Evolutionary conservation across 2,888 invertebrate genomes (phyloP), one percentile per base, ranked within the genome.

Genomic region (Trissoscelio sp.): DNA sequence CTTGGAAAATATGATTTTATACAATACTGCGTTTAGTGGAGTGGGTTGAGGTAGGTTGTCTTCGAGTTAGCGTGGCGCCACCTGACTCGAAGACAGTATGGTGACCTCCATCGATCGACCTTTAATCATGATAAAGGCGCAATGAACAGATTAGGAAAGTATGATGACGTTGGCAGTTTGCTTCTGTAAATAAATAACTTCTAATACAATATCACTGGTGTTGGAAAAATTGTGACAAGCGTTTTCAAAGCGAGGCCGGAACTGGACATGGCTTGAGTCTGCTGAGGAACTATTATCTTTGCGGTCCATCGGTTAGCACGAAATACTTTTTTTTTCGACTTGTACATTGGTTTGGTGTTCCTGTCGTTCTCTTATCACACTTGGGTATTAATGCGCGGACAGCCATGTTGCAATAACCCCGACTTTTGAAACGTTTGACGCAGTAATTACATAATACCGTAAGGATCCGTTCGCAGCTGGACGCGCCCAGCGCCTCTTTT

Each of bases 151-250:
- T 62, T 80, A 70, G 64, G 75, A 72, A 83, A 83, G 83, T 64
- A 79, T 82, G 77, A 86, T 83, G 85, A 83, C 78, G 82, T 89
- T 89, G 89, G 88, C 89, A 90, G 89, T 86, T 87, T 88, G 85
- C 81, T 86, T 88, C 87, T 84, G 87, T 88, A 88, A 90, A 90
- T 89, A 90, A 91, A 89, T 90, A 88, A 87, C 88, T 87, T 87
- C 87, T 90, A 90, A 89, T 88, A 90, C 88, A 89, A 90, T 91
- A 91, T 91, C 91, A 91, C 91, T 89, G 90, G 88, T 88, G 85
- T 89, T 87, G 88, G 88, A 86, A 69, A 79, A 74, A 85, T 85
- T 85, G 73, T 70, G 85, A 79, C 81, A 79, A 83, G 75, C 83
- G 84, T 81, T 72, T 60, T 81, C 72, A 79, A 85, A 83, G 86